A percentile compares a stretch with the other conserved stretches of the same genome.
Conservation (phyloP, 2,113 vertebrate species). For the Trachemys scripta region DNA sequence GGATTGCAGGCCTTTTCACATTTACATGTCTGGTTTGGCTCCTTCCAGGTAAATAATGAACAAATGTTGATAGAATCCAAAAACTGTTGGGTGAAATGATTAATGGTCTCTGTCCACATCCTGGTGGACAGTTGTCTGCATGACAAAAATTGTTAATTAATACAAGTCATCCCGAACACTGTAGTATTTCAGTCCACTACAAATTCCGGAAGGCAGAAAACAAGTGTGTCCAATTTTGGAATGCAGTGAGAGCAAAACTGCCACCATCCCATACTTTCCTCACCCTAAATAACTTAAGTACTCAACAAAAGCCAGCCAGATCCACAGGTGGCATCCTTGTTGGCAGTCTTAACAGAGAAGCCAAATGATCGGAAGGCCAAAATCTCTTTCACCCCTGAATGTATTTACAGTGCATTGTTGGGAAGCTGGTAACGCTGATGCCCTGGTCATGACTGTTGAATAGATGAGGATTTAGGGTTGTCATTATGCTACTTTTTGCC, state of each 20-base stretch:
- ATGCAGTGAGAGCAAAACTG: not conserved
- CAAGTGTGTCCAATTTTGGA: not conserved
- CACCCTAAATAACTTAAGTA: not conserved
- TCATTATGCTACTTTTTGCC: not conserved
- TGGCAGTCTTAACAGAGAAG: not conserved
- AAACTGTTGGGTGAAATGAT: not conserved
- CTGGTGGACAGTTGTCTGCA: not conserved
- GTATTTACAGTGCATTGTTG: not conserved
- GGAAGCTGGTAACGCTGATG: accelerated
- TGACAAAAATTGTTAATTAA: not conserved
- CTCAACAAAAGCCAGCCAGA: not conserved
- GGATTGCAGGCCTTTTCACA: accelerated
- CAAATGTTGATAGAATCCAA: too few relatives aligned
- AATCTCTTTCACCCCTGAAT: not conserved
- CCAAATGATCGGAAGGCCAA: not conserved
- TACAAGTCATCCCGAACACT: not conserved
- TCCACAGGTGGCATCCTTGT: not conserved
- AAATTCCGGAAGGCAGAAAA: not conserved
- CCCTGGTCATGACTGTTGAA: accelerated
- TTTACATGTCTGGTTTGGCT: not conserved
- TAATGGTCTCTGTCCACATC: not conserved
- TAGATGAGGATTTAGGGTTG: not conserved
- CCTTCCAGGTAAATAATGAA: not conserved
- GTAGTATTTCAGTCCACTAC: not conserved
- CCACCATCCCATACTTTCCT: not conserved